Base-by-base conservation (phyloP, 2,797 vertebrate species). In the Pseudomugil tenellus region DNA sequence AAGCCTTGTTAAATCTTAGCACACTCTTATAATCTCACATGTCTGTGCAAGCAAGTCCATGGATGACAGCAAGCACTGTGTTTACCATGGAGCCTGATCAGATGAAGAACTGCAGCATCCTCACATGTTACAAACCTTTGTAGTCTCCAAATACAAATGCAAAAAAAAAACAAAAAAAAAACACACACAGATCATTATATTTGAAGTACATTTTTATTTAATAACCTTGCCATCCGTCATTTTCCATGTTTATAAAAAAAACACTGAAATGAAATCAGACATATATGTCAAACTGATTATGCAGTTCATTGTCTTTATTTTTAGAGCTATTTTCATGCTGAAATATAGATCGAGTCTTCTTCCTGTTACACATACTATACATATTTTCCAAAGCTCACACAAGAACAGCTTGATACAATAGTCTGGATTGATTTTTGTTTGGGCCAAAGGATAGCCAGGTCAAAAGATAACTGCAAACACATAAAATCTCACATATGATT, bases 191-290 rank as follows among this genome's bases (percentile, higher is more conserved):
- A 1, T 46, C 12, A 1, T 63, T 67, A 6, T 69, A n/a, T 53
- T 63, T 58, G 11, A 23, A 53, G 12, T 65, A 10, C 1, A 35
- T 72, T 82, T 60, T 79, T 54, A 79, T 76, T 84, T 28, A 32
- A 68, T 48, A 7, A 56, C 51, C 14, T 31, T 58, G 46, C 31
- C 19, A 43, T 53, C 11, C 25, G 19, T 17, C 23, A 43, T 39
- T 51, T 56, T 58, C 19, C 14, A 10, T 53, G 23, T 31, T n/a
- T n/a, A 59, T 6, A 62, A 54, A 12, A 29, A 31, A 43, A 1
- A 21, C 32, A 39, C 0, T 34, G 19, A 9, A 52, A 58, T 48
- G 1, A 48, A 48, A n/a, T 43, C 41, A 43, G 7, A 23, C 25
- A 52, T n/a, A 59, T 3, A 17, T 6, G 25, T 28, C 26, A 29